Evolutionary conservation across 1,140 invertebrate species (phyloP).

Genomic region (Musca vetustissima): DNA sequence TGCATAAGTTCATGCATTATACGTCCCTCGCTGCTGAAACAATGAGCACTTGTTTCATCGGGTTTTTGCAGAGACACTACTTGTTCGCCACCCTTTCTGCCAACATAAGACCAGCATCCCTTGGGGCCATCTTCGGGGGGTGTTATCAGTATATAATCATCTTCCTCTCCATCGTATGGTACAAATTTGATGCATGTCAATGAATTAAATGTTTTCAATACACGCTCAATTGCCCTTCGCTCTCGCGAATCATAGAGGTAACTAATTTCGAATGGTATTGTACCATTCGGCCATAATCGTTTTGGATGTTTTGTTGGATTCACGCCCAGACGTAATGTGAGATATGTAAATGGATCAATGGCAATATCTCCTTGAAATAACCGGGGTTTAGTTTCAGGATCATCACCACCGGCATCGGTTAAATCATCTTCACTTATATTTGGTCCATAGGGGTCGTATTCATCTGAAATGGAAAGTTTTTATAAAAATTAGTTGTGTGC

Average conservation of each 20-base stretch:
- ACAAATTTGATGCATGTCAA: conserved; percentile 74
- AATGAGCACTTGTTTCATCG: conserved; percentile 63
- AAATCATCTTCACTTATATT: conserved; percentile 44
- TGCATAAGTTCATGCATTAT: conserved; percentile 85
- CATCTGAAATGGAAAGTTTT: conserved; percentile 31
- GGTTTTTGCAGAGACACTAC: conserved; percentile 58
- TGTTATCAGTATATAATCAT: conserved; percentile 73
- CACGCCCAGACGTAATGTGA: conserved; percentile 66
- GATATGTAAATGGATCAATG: conserved; percentile 57
- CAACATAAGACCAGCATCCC: conserved; percentile 83
- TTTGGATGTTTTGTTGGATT: conserved; percentile 62
- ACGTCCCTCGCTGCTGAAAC: conserved; percentile 70
- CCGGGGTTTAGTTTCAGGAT: conserved; percentile 69
- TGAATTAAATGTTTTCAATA: conserved; percentile 69
- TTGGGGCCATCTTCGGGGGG: conserved; percentile 66
- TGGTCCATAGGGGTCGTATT: conserved; percentile 42
- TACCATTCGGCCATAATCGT: conserved; percentile 68
- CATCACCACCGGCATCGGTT: conserved; percentile 50
- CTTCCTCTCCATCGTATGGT: conserved; percentile 63
- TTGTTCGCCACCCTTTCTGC: conserved; percentile 63
- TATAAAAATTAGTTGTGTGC: too few relatives aligned
- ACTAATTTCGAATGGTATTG: conserved; percentile 72
- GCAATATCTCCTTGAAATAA: conserved; percentile 72
- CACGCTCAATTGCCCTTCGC: conserved; percentile 60
- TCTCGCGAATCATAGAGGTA: conserved; percentile 61